phyloP scores from a whole-genome alignment of 2,797 vertebrate species.

The Crocidura indochinensis region DNA sequence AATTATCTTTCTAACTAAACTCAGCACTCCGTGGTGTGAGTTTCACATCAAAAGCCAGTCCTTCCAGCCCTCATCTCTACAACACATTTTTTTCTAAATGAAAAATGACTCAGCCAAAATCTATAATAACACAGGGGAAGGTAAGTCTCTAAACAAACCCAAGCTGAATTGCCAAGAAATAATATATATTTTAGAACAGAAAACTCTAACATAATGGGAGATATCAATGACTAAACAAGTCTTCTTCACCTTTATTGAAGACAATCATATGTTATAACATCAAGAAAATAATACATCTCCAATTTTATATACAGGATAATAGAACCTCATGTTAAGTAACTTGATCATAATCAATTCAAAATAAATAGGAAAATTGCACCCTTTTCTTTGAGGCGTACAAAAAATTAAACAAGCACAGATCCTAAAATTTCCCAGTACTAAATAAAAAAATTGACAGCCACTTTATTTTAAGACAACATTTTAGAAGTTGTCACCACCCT shows the following conservation, averaged over 20 bases:
- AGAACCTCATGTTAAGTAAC: neutral
- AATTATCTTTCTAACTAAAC: too few species aligned
- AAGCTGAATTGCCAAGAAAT: neutral
- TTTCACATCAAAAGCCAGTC: too few species aligned
- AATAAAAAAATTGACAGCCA: neutral
- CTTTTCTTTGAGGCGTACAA: constrained; percentile 12
- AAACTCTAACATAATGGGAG: neutral
- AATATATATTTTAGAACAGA: neutral
- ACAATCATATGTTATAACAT: neutral
- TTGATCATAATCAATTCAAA: neutral
- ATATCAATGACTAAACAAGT: neutral
- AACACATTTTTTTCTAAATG: too few species aligned
- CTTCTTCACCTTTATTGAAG: neutral
- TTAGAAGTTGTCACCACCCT: constrained; percentile 6
- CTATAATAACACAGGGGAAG: neutral
- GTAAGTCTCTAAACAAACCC: neutral
- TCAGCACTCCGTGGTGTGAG: too few species aligned
- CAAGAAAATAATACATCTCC: neutral
- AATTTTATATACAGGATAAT: neutral
- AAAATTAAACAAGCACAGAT: constrained; percentile 6
- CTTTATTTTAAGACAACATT: constrained; percentile 48
- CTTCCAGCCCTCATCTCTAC: too few species aligned
- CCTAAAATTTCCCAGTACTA: neutral
- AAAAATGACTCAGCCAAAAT: neutral
- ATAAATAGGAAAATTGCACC: neutral